A percentile compares a stretch with the other conserved stretches of the same genome.
Evolutionary conservation across 2,113 vertebrate species (phyloP).

Genomic region (Ceyx cyanopectus): DNA sequence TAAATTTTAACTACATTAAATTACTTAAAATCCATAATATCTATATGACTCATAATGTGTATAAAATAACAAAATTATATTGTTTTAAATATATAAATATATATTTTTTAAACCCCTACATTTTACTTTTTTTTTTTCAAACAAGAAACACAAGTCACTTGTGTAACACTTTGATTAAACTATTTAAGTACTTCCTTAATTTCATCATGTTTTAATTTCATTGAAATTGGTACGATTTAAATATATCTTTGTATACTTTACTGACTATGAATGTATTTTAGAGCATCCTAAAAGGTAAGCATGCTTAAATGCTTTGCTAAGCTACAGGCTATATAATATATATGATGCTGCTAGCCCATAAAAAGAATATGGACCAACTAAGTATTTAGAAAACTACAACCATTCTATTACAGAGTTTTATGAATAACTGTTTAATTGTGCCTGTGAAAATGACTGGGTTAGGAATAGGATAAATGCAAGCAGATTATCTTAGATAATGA

Average conservation of each 20-base stretch:
- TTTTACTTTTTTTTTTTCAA: not conserved
- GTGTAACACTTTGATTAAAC: not conserved
- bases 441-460: not conserved
- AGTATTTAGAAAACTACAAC: not conserved
- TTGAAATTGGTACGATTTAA: not conserved
- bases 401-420: not conserved
- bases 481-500: not conserved
- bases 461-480: not conserved
- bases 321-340: not conserved
- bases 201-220: not conserved
- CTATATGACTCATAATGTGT: not conserved
- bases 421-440: not conserved
- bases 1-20: not conserved
- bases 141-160: not conserved
- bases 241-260: not conserved
- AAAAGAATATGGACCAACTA: not conserved
- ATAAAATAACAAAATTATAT: no score
- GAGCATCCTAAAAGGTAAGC: not conserved
- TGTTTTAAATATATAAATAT: not conserved
- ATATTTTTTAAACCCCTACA: not conserved
- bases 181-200: not conserved
- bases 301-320: not conserved
- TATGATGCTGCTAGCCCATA: not conserved
- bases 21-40: not conserved
- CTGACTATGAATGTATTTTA: not conserved